These are phyloP conservation scores for Slavum lentiscoides DNA, from an alignment of 2,888 invertebrate species.

Conservation along the genomic window DNA sequence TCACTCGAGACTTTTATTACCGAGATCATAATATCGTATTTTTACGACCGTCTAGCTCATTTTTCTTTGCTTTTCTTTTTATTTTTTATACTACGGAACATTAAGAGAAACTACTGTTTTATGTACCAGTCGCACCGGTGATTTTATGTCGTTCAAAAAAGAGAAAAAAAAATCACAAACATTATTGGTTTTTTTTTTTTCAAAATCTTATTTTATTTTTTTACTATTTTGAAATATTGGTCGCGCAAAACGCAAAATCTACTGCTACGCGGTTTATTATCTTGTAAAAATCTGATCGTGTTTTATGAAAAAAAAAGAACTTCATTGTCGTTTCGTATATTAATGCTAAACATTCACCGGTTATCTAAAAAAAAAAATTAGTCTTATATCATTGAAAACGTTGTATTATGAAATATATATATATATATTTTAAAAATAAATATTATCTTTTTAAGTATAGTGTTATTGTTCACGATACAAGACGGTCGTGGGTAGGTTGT, in stretches of 20 bases:
- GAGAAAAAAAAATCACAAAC: slow-evolving; percentile 1
- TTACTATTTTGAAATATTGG: background rate
- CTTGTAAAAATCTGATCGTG: background rate
- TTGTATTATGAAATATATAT: too few species aligned
- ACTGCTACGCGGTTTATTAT: background rate
- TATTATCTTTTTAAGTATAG: too few species aligned
- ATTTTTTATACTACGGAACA: slow-evolving; percentile 35
- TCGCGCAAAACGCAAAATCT: background rate
- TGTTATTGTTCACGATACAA: too few species aligned
- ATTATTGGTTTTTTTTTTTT: background rate
- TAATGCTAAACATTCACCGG: too few species aligned
- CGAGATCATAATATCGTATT: slow-evolving; percentile 35
- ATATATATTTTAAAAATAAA: too few species aligned
- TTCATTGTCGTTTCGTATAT: background rate
- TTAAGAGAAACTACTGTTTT: slow-evolving; percentile 40
- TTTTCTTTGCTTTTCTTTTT: background rate
- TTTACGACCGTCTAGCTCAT: slow-evolving; percentile 33
- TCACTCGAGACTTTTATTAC: slow-evolving; percentile 40
- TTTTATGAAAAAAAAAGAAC: background rate
- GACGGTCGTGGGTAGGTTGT: too few species aligned
- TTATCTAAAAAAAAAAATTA: too few species aligned
- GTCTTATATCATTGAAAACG: too few species aligned
- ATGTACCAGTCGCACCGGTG: slow-evolving; percentile 30
- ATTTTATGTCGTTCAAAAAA: slow-evolving; percentile 43
- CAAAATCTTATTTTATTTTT: slow-evolving; percentile 5